Percentiles rank a stretch among this genome's conserved stretches.
Conservation (phyloP, 2,888 invertebrate genomes). For the Drosophila kanekoi region DNA sequence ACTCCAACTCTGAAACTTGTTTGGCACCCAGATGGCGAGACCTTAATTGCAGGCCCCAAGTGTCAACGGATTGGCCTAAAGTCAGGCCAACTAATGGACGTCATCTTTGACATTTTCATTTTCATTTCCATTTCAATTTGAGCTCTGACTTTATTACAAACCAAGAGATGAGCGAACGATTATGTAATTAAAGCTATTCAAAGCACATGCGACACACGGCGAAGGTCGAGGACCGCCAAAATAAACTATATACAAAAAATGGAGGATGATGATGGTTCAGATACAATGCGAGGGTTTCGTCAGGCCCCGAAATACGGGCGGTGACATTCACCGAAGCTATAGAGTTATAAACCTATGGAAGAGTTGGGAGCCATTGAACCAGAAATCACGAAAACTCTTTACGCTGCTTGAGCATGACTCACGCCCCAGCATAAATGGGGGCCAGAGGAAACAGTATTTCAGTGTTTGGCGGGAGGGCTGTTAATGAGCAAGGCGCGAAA, state of each 20-base stretch:
- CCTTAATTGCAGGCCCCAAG: slow-evolving; percentile 39
- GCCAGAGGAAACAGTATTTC: slow-evolving; percentile 9
- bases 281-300: slow-evolving; percentile 30
- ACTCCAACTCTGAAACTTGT: slow-evolving; percentile 22
- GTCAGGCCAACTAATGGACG: slow-evolving; percentile 30
- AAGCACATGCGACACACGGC: slow-evolving; percentile 16
- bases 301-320: slow-evolving; percentile 41
- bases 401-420: slow-evolving; percentile 65
- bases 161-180: slow-evolving; percentile 24
- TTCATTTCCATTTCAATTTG: slow-evolving; percentile 30
- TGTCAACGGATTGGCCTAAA: slow-evolving; percentile 36
- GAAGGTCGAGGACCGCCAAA: slow-evolving; percentile 48
- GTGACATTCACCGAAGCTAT: slow-evolving; percentile 46
- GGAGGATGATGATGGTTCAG: not conserved
- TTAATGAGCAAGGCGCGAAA: slow-evolving; percentile 18
- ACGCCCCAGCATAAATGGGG: slow-evolving; percentile 6
- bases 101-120: slow-evolving; percentile 64
- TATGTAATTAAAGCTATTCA: slow-evolving; percentile 27
- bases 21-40: slow-evolving; percentile 18
- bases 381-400: slow-evolving; percentile 69
- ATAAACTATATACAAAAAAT: not conserved
- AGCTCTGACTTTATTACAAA: slow-evolving; percentile 13
- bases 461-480: not conserved
- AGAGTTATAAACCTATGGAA: not conserved
- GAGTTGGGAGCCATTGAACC: slow-evolving; percentile 66